Evolutionary conservation across 2,113 vertebrate genomes (phyloP), one percentile per base, ranked within the genome.

Genomic region (Onychostruthus taczanowskii): DNA sequence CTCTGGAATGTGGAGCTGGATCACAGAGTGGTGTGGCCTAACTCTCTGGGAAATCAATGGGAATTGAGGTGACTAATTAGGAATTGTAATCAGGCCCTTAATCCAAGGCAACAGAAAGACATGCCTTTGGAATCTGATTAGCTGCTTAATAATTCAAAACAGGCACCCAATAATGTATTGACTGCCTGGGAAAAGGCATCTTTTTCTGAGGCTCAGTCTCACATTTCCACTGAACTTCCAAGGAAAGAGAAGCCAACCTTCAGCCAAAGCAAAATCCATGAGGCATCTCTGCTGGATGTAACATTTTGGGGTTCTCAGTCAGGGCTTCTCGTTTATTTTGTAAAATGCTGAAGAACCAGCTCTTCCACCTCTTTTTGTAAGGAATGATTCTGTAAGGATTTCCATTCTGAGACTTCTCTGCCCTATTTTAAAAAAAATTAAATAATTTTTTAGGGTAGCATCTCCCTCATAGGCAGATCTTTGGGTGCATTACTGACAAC

Each of bases 1-100:
- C 85, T 93, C 44, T 24, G 41, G 75, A 93, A 94, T 61, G 49
- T 86, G 64, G 93, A 92, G 86, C 94, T 92, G 85, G 56, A 75
- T 52, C 83, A 89, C 89, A 86, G 82, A 39, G 6, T n/a, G 89
- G 73, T 28, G 88, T 83, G 93, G 82, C 91, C 94, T 95, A 20
- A 93, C 93, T 90, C 80, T 44, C 50, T 1, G 63, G 23, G 52
- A 94, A 95, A 94, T 93, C 93, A 67, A 47, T 84, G 80, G 79
- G 50, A 92, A 92, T 46, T 33, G 49, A 96, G 85, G 75, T 55
- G 84, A 63, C 94, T 70, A 83, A 92, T 86, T 80, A 87, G 89
- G 93, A 87, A 67, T 31, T 81, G 80, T 74, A 84, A 93, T 81
- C 94, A 90, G 90, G 82, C 50, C 79, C 47, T 86, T 63, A 95